Evolutionary conservation across 2,797 vertebrate genomes (phyloP).

Genomic region (Helicolenus hilgendorfi): DNA sequence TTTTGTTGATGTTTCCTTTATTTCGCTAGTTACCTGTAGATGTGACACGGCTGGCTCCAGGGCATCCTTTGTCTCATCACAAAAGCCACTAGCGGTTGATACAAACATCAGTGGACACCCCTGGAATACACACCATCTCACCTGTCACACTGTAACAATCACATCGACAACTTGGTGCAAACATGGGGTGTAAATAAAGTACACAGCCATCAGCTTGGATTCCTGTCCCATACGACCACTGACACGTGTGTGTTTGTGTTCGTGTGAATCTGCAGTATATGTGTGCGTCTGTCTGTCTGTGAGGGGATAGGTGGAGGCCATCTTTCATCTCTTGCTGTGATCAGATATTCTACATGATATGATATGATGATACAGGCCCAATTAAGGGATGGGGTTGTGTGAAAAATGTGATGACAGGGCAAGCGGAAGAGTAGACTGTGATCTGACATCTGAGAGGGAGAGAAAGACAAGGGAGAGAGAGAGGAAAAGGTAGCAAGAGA

Average conservation of each 20-base stretch:
- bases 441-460: constrained; percentile 86
- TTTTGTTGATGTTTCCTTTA: constrained; percentile 69
- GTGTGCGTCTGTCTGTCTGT: constrained; percentile 52
- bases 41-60: constrained; percentile 80
- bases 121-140: constrained; percentile 81
- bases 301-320: constrained; percentile 78
- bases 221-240: constrained; percentile 72
- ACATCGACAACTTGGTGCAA: constrained; percentile 76
- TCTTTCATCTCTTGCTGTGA: constrained; percentile 83
- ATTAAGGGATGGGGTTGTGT: constrained; percentile 86
- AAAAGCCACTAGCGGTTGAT: constrained; percentile 78
- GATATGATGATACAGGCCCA: constrained; percentile 89
- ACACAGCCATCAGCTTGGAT: constrained; percentile 75
- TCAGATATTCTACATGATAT: constrained; percentile 85
- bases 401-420: constrained; percentile 88
- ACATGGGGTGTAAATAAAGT: constrained; percentile 78
- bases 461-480: constrained; percentile 55
- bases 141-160: constrained; percentile 81
- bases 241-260: constrained; percentile 28
- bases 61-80: constrained; percentile 84
- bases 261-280: constrained; percentile 1
- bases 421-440: constrained; percentile 84
- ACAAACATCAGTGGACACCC: constrained; percentile 84
- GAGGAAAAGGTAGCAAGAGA: constrained; percentile 32
- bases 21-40: constrained; percentile 79